Base-by-base conservation (phyloP, 2,797 vertebrate species). In the Anomalospiza imberbis region DNA sequence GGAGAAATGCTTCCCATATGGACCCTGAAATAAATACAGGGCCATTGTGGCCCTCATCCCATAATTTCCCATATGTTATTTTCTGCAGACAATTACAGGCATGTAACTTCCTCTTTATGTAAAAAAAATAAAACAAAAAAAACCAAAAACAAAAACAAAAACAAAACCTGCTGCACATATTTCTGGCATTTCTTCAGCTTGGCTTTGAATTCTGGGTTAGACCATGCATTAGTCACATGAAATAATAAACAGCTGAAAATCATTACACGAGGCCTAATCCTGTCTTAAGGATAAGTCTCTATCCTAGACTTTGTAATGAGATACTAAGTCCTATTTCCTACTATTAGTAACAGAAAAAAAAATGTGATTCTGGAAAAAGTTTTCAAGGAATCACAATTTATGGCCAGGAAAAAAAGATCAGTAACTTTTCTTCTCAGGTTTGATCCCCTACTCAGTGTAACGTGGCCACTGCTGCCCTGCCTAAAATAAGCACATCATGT, bases 201-300 rank as follows among this genome's bases (percentile, higher is more conserved):
- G 38, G 61, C 38, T 40, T 40, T 38, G 72, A 83, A 22, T 61
- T 71, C 75, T 71, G 71, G 11, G 6, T 75, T 53, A 57, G 34
- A 38, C 78, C 25, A 4, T 61, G 55, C 38, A 14, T 68, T 47
- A 54, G 36, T 42, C 58, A 92, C 87, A 77, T 28, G 17, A 74
- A 85, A 80, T 68, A 71, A 68, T 31, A 58, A 88, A 68, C 78
- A 95, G 89, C 82, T 91, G 81, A 57, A 83, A 80, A 66, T 71
- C 73, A 85, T 78, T 83, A 61, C 65, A 75, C 0, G 0, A 72
- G 12, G 20, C 32, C 51, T 85, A 82, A 90, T 47, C 57, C 38
- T 36, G 18, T 45, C 58, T 53, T 17, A 51, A 58, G 72, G 29
- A 22, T 58, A 70, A 40, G 7, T 31, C 3, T 29, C 18, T 31